Percentiles rank a stretch among this genome's conserved stretches.
phyloP scores from a whole-genome alignment of 2,797 vertebrate species.

The Anableps anableps region DNA sequence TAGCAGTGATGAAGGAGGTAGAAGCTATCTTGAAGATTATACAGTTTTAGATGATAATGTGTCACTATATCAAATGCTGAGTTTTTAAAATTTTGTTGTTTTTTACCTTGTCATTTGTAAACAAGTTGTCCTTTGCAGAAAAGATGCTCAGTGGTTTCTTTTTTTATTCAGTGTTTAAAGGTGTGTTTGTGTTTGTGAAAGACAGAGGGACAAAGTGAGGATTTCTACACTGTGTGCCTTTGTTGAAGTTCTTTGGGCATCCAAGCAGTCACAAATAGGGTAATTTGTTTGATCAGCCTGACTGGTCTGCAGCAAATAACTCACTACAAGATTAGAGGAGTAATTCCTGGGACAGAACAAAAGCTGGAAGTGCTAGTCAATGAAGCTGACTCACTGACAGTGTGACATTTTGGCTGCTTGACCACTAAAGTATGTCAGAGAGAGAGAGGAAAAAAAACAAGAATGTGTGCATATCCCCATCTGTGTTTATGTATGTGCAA shows the following conservation, averaged over 20 bases:
- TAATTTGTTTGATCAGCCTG: conserved; percentile 79
- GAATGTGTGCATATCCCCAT: conserved; percentile 8
- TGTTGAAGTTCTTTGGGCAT: conserved; percentile 56
- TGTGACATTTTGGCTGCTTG: conserved; percentile 80
- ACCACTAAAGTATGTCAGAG: conserved; percentile 72
- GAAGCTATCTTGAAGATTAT: no score
- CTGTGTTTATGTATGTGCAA: conserved; percentile 14
- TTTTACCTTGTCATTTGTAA: not conserved
- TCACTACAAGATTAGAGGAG: conserved; percentile 82
- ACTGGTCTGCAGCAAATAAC: conserved; percentile 82
- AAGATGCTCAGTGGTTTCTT: not conserved
- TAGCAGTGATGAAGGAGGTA: not conserved
- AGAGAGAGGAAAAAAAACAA: not conserved
- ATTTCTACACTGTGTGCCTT: conserved; percentile 27
- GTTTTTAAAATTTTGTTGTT: not conserved
- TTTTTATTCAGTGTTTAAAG: not conserved
- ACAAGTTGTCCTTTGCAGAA: no score
- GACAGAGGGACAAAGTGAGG: not conserved
- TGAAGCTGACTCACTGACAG: conserved; percentile 80
- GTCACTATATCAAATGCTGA: not conserved
- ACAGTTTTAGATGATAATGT: not conserved
- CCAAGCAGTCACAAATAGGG: conserved; percentile 70
- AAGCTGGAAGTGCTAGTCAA: conserved; percentile 83
- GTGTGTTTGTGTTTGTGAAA: conserved; percentile 5
- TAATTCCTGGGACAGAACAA: conserved; percentile 82